Conservation (phyloP, 1,140 invertebrate species). For the Dinothrombium tinctorium region DNA sequence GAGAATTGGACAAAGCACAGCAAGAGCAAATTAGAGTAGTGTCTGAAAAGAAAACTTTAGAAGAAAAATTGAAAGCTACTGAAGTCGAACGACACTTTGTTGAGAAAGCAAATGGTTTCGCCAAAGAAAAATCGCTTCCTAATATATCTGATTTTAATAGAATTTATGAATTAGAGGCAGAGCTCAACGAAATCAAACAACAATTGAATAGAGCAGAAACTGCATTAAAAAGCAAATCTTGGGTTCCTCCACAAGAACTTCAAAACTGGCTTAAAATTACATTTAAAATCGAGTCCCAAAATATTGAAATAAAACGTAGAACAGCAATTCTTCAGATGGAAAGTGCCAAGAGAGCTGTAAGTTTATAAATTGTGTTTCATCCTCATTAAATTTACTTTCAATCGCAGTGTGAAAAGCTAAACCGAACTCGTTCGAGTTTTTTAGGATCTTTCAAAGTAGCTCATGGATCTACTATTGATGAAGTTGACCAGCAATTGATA, state of each 20-base stretch:
- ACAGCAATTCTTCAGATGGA: conserved; percentile 60
- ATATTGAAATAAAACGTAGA: conserved; percentile 60
- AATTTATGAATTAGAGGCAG: conserved; percentile 12
- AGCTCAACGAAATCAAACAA: conserved; percentile 17
- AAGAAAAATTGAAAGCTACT: conserved; percentile 44
- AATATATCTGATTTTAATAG: not conserved
- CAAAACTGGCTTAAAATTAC: conserved; percentile 83
- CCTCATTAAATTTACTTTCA: not conserved
- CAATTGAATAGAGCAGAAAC: conserved; percentile 62
- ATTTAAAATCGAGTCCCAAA: conserved; percentile 71
- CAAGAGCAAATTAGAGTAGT: conserved; percentile 44
- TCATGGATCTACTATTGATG: conserved; percentile 76
- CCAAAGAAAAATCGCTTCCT: not conserved
- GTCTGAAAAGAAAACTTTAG: conserved; percentile 54
- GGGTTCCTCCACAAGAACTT: conserved; percentile 56
- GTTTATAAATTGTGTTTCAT: too few species aligned
- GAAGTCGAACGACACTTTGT: not conserved
- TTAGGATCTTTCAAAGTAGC: conserved; percentile 85
- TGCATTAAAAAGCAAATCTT: conserved; percentile 61
- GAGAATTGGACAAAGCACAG: conserved; percentile 29
- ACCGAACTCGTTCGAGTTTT: conserved; percentile 66
- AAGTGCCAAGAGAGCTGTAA: conserved; percentile 42
- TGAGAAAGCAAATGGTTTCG: not conserved
- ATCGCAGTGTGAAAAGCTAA: conserved; percentile 52
- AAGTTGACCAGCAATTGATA: conserved; percentile 71